phyloP scores from a whole-genome alignment of 2,888 invertebrate species.

The Spodoptera picta region DNA sequence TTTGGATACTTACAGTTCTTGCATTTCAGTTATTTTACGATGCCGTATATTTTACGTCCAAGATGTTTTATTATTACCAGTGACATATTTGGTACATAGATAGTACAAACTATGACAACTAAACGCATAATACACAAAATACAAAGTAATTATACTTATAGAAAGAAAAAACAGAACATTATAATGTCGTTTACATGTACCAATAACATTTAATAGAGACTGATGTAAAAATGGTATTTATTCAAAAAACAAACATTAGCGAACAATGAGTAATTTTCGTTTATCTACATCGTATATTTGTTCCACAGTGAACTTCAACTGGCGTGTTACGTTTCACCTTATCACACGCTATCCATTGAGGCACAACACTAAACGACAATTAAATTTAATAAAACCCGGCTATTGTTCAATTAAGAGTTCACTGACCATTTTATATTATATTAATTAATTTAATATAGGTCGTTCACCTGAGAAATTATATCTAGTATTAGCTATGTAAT shows the following conservation, averaged over 20 bases:
- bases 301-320: constrained; percentile 30
- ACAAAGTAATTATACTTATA: no score
- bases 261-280: constrained; percentile 24
- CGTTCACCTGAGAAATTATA: constrained; percentile 7
- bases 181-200: background rate
- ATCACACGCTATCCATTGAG: constrained; percentile 54
- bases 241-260: constrained; percentile 11
- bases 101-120: no score
- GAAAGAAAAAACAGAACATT: background rate
- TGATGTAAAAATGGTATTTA: constrained; percentile 21
- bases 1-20: constrained; percentile 11
- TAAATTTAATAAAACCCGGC: constrained; percentile 41
- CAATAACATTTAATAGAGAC: background rate
- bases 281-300: constrained; percentile 31
- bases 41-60: background rate
- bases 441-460: constrained; percentile 11
- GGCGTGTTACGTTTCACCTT: constrained; percentile 41
- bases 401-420: constrained; percentile 50
- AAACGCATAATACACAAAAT: no score
- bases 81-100: no score
- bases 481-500: background rate
- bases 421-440: constrained; percentile 25
- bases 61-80: no score
- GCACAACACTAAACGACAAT: constrained; percentile 34
- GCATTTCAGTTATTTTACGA: no score